Base-by-base conservation (phyloP, 2,113 vertebrate species). In the Bufo bufo region DNA sequence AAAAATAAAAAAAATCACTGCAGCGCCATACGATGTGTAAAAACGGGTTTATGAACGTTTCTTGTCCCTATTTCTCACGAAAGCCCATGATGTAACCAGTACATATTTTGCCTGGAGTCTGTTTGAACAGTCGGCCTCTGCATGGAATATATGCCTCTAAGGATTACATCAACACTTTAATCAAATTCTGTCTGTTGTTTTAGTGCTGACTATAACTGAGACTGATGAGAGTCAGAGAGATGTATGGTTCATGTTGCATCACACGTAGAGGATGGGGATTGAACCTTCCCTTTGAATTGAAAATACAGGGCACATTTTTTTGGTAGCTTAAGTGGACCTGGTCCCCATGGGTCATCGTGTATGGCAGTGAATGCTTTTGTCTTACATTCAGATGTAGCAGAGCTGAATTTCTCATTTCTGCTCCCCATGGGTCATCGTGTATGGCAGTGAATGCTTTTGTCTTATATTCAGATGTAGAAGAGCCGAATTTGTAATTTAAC, bases 151-250 rank as follows among this genome's bases (percentile, higher is more conserved):
- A 20, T 23, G 63, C 85, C 85, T 80, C 85, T 66, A 87, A 71
- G 85, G 77, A 87, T 87, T 87, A 87, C 85, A 87, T 87, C 85
- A 87, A 78, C 23, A 58, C 77, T 87, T 87, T 87, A 87, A 87
- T 87, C 85, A 69, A 80, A 87, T 80, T 87, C 61, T 69, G 77
- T 87, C 85, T 80, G 85, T 87, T 87, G 77, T 87, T 87, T 87
- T 87, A 87, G 77, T 71, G 17, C 81, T 45, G 85, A 79, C 85
- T 87, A 79, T 69, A 87, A 87, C 85, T 87, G 85, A 87, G 85
- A 80, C 85, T 87, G 85, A 87, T 87, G 85, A 87, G 85, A 87
- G 77, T 77, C 85, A 87, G 85, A 87, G 63, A 87, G 74, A 79
- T 69, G 77, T 56, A 80, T 87, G 85, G 47, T 87, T 87, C 85